Conservation (phyloP, 2,113 vertebrate genomes). For the Anseranas semipalmata region DNA sequence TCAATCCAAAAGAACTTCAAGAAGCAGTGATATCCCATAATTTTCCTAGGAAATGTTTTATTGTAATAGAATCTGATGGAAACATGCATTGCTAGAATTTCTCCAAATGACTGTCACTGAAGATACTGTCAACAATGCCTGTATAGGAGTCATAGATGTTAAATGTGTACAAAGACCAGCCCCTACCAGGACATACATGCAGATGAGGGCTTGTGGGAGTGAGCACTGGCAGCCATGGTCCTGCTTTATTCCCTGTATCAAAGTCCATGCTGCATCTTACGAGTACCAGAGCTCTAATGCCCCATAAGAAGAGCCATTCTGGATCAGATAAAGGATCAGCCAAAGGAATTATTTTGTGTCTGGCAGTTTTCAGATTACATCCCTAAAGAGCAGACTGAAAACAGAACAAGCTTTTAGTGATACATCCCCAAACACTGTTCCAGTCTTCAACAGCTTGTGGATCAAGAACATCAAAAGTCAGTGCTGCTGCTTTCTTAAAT, state of each 20-base stretch:
- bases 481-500: not conserved
- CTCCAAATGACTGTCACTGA: not conserved
- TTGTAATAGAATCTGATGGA: not conserved
- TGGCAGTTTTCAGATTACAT: not conserved
- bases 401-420: not conserved
- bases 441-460: not conserved
- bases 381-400: not conserved
- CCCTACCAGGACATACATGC: not conserved
- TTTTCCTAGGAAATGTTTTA: not conserved
- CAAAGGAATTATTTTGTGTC: not conserved
- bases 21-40: not conserved
- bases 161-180: not conserved
- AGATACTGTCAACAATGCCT: not conserved
- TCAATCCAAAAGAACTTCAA: no score
- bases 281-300: not conserved
- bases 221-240: not conserved
- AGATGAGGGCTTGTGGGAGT: not conserved
- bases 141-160: fast-evolving
- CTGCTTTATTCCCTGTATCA: not conserved
- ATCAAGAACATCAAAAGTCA: not conserved
- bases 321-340: not conserved
- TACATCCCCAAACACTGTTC: not conserved
- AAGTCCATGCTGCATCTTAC: not conserved
- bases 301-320: not conserved
- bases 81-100: not conserved